Percentiles rank a stretch among this genome's conserved stretches.
These are phyloP conservation scores for Sebastes itinus DNA, from an alignment of 2,797 vertebrate species.

Conservation along the genomic window DNA sequence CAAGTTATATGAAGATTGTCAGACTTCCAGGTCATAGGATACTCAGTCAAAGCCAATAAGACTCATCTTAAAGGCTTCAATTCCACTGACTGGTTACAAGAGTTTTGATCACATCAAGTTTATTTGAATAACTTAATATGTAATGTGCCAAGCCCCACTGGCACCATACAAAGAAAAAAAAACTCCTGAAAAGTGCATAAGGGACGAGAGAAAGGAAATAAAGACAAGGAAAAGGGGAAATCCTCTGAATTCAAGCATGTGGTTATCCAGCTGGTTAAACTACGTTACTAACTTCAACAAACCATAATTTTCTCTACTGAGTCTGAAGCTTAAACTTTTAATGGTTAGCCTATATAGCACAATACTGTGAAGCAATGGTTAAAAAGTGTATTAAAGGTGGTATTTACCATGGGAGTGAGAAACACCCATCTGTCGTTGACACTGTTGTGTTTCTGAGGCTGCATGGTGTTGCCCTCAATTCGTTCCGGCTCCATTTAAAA, in stretches of 20 bases:
- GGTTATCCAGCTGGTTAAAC: not conserved
- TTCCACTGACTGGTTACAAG: not conserved
- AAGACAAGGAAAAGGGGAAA: no score
- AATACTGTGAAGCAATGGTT: slow-evolving; percentile 3
- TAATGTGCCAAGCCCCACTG: not conserved
- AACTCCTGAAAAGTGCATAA: not conserved
- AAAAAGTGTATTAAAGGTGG: not conserved
- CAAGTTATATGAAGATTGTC: not conserved
- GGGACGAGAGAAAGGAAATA: not conserved
- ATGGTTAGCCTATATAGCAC: not conserved
- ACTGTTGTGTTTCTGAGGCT: slow-evolving; percentile 45
- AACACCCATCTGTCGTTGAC: slow-evolving; percentile 20
- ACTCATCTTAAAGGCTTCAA: not conserved
- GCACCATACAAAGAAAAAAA: rapidly evolving
- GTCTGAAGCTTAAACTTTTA: not conserved
- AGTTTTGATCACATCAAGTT: not conserved
- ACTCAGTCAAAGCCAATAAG: not conserved
- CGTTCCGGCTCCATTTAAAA: slow-evolving; percentile 41
- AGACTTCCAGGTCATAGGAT: not conserved
- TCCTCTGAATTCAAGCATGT: not conserved
- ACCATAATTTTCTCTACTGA: not conserved
- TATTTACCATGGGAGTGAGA: slow-evolving; percentile 75
- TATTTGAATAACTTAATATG: not conserved
- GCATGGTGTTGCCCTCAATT: slow-evolving; percentile 28
- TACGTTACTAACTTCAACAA: not conserved